Conservation (phyloP, 2,113 vertebrate species). For the Symphodus melops region DNA sequence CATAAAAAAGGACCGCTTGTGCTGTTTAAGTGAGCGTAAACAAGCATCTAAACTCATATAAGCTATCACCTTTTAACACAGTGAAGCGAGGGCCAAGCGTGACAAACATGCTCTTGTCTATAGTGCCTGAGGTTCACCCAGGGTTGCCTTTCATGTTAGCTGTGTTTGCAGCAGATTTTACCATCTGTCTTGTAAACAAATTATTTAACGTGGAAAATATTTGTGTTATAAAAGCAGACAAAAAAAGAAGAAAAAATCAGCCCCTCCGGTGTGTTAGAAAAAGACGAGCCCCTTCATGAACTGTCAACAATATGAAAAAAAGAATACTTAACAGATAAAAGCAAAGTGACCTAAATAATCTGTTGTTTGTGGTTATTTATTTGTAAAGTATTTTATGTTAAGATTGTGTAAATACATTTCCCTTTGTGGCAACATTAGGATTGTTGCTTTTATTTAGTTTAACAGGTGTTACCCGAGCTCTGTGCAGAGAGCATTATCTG, state of each 20-base stretch:
- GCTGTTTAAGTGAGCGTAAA: constrained; percentile 26
- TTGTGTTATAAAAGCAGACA: constrained; percentile 8
- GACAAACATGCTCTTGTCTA: constrained; percentile 33
- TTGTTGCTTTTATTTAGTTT: neutral
- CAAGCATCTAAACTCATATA: constrained; percentile 17
- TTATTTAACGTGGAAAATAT: constrained; percentile 20
- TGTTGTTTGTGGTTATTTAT: neutral
- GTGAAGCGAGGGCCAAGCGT: constrained; percentile 12
- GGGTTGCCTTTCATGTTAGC: constrained; percentile 46
- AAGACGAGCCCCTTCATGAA: neutral
- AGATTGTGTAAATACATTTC: neutral
- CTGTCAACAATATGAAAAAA: neutral
- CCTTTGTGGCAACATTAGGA: neutral
- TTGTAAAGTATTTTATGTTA: neutral
- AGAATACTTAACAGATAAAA: neutral
- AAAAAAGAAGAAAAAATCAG: neutral
- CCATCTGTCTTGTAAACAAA: constrained; percentile 36
- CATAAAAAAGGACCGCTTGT: constrained; percentile 24
- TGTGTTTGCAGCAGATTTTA: constrained; percentile 22
- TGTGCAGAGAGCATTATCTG: too few relatives aligned
- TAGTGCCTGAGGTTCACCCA: constrained; percentile 25
- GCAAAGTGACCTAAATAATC: neutral
- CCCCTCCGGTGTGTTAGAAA: neutral
- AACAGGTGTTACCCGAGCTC: too few relatives aligned
- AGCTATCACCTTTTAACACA: constrained; percentile 12